Conservation (phyloP, 2,797 vertebrate species). For the Sciaenops ocellatus region DNA sequence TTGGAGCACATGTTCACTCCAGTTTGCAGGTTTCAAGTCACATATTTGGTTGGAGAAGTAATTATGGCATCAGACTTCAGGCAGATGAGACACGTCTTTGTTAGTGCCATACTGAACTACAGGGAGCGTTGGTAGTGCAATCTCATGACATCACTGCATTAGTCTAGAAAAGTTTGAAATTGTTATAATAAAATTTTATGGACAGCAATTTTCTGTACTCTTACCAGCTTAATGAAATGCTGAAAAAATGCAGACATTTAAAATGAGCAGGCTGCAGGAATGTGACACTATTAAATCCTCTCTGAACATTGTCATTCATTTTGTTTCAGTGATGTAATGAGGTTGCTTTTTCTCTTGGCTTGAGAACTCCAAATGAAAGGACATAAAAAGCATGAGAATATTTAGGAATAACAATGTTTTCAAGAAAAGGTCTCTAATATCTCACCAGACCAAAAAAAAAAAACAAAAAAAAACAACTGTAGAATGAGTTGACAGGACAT, state of each 20-base stretch:
- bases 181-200: slow-evolving; percentile 56
- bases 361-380: not conserved
- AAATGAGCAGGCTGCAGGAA: slow-evolving; percentile 46
- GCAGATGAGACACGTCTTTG: not conserved
- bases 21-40: not conserved
- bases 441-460: not conserved
- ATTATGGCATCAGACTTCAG: not conserved
- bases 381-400: slow-evolving; percentile 12
- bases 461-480: not conserved
- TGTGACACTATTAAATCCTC: slow-evolving; percentile 34
- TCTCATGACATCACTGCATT: slow-evolving; percentile 58
- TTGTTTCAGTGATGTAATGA: slow-evolving; percentile 44
- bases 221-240: slow-evolving; percentile 35
- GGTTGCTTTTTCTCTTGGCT: slow-evolving; percentile 9
- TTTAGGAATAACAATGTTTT: not conserved
- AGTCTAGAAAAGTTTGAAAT: slow-evolving; percentile 55
- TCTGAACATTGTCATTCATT: slow-evolving; percentile 25
- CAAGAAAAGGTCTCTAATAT: not conserved
- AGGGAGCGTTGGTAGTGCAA: slow-evolving; percentile 19
- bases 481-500: not conserved
- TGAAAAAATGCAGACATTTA: slow-evolving; percentile 51
- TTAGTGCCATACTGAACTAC: not conserved
- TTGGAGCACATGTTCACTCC: not conserved
- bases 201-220: slow-evolving; percentile 50
- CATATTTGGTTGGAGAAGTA: not conserved